A percentile compares a stretch with the other conserved stretches of the same genome.
Evolutionary conservation across 2,888 invertebrate species (phyloP).

Genomic region (Sphinx pinastri): DNA sequence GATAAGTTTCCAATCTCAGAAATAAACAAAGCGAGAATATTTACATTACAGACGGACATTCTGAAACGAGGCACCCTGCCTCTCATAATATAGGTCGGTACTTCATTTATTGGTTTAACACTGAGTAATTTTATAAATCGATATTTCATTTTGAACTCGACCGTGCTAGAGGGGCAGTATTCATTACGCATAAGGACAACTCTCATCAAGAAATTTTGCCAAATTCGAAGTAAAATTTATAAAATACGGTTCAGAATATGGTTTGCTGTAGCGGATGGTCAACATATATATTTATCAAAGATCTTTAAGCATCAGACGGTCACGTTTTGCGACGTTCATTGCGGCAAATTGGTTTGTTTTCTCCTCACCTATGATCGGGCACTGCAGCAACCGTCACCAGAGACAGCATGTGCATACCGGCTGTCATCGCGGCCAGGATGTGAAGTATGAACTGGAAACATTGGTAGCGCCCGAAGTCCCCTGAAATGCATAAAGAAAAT

Average conservation of each 20-base stretch:
- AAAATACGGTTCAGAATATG: neutral
- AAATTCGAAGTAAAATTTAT: neutral
- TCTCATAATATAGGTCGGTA: too few relatives aligned
- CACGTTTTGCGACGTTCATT: constrained; percentile 30
- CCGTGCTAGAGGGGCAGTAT: neutral
- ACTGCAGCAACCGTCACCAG: constrained; percentile 92
- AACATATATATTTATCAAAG: constrained; percentile 31
- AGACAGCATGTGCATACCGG: constrained; percentile 92
- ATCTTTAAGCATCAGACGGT: constrained; percentile 30
- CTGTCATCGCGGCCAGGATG: constrained; percentile 89
- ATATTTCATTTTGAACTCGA: neutral
- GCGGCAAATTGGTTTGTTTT: neutral
- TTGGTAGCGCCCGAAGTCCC: constrained; percentile 93
- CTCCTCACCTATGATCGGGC: constrained; percentile 86
- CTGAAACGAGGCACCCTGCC: too few relatives aligned
- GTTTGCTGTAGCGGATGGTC: neutral
- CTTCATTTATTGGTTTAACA: too few relatives aligned
- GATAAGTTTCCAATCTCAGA: too few relatives aligned
- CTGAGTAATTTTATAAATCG: too few relatives aligned
- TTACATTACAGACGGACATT: too few relatives aligned
- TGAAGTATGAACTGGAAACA: constrained; percentile 90
- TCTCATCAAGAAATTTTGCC: neutral
- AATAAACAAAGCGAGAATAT: too few relatives aligned
- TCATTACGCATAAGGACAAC: neutral
- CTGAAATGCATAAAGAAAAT: constrained; percentile 69